Evolutionary conservation across 2,113 vertebrate species (phyloP), one percentile per base, ranked within the genome.

Genomic region (Sarotherodon lohbergeri): DNA sequence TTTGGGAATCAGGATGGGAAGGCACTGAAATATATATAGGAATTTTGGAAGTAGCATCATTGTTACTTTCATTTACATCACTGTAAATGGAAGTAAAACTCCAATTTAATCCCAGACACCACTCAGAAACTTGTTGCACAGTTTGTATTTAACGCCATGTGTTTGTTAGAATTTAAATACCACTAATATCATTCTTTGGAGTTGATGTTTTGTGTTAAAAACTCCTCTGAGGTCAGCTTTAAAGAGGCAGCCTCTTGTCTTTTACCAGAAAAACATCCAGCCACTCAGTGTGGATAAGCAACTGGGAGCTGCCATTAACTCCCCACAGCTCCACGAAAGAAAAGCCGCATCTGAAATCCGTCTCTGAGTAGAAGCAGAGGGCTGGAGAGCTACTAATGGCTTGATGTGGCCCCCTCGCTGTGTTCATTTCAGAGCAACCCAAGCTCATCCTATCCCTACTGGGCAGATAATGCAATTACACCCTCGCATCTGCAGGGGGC

Each of bases 391-490:
- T 29, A 7, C 92, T 95, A 95, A 96, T 95, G 94, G 90, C 86
- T 91, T 78, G 61, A 93, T 88, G 88, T 57, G 86, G 84, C 89
- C 89, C 92, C 93, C 88, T 87, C 24, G 90, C 94, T 92, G 93
- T 88, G 93, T 92, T 96, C 91, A 93, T 93, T 90, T 94, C 93
- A 91, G 91, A 93, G 81, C 90, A 94, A 95, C 52, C 90, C 94
- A 84, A 91, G 92, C 93, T 94, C 91, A 94, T 95, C 95, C 90
- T 93, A 83, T 89, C 43, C 91, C 94, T 90, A 91, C 92, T 89
- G 93, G 85, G 94, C 89, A 71, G 59, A 88, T 95, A 95, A 95
- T 96, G 96, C 96, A 95, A 95, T 96, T 95, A 95, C 96, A 95
- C 92, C 92, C 95, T 93, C 84, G 57, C 80, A 95, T 95, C 95